Evolutionary conservation across 2,113 vertebrate genomes (phyloP).

Genomic region (Catharus minimus): DNA sequence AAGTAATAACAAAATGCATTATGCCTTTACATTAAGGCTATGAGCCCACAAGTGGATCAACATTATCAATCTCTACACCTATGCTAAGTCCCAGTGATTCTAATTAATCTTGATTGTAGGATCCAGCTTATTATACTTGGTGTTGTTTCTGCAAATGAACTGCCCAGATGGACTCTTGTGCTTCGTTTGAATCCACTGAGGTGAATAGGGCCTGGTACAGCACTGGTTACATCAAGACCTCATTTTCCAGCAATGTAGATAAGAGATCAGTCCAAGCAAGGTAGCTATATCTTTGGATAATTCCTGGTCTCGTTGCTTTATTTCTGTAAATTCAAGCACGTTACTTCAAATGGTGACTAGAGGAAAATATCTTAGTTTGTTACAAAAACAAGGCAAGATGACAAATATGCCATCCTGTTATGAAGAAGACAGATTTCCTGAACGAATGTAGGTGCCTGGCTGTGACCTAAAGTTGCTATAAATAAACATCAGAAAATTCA

Average conservation of each 20-base stretch:
- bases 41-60: conserved; percentile 40
- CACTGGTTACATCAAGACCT: not conserved
- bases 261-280: not conserved
- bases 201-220: not conserved
- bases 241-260: not conserved
- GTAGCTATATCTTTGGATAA: not conserved
- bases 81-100: conserved; percentile 16
- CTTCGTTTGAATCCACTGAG: not conserved
- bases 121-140: not conserved
- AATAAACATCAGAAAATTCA: conserved; percentile 36
- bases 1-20: conserved; percentile 31
- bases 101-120: conserved; percentile 38
- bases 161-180: not conserved
- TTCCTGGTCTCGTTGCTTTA: conserved; percentile 3
- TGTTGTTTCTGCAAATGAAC: not conserved
- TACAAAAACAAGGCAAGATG: conserved; percentile 46
- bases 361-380: conserved; percentile 19
- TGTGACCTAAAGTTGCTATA: conserved; percentile 25
- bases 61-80: conserved; percentile 5
- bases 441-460: conserved; percentile 33
- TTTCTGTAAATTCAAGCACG: not conserved
- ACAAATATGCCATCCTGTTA: conserved; percentile 21
- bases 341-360: conserved; percentile 17
- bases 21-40: conserved; percentile 32
- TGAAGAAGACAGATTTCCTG: conserved; percentile 49